A percentile compares a stretch with the other conserved stretches of the same genome.
Conservation (phyloP, 2,888 invertebrate species). For the Lepidochrysops patricia region DNA sequence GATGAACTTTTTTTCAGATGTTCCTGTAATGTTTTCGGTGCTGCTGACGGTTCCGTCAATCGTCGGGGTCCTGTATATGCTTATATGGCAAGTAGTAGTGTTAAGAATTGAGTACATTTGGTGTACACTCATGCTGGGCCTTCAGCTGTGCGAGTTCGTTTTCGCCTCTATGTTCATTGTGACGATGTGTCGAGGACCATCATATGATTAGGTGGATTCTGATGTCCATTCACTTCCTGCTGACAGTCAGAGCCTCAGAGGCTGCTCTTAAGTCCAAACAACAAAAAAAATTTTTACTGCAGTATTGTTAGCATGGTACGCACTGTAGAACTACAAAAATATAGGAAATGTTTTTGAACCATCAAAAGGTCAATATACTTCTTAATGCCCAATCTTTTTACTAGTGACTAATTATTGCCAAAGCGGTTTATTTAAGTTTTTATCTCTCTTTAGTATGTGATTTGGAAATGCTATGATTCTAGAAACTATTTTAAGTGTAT, state of each 20-base stretch:
- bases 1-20: slow-evolving; percentile 67
- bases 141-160: slow-evolving; percentile 86
- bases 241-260: not conserved
- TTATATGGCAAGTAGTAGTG: slow-evolving; percentile 90
- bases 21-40: slow-evolving; percentile 88
- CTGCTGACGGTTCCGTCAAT: slow-evolving; percentile 89
- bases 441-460: not conserved
- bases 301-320: too few relatives aligned
- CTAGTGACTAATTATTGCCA: too few relatives aligned
- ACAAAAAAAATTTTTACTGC: too few relatives aligned
- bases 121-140: slow-evolving; percentile 87
- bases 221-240: too few relatives aligned
- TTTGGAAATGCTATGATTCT: not conserved
- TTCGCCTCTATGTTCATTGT: slow-evolving; percentile 85
- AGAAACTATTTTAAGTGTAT: not conserved
- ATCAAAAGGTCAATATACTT: too few relatives aligned
- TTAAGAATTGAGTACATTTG: slow-evolving; percentile 91
- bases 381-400: too few relatives aligned
- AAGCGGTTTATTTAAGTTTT: not conserved
- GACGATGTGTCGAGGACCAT: slow-evolving; percentile 76
- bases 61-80: slow-evolving; percentile 87
- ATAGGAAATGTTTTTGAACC: too few relatives aligned
- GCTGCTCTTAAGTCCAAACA: not conserved
- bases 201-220: slow-evolving; percentile 67
- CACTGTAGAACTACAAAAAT: too few relatives aligned